Evolutionary conservation across 2,797 vertebrate genomes (phyloP).

Genomic region (Ciconia nigra): DNA sequence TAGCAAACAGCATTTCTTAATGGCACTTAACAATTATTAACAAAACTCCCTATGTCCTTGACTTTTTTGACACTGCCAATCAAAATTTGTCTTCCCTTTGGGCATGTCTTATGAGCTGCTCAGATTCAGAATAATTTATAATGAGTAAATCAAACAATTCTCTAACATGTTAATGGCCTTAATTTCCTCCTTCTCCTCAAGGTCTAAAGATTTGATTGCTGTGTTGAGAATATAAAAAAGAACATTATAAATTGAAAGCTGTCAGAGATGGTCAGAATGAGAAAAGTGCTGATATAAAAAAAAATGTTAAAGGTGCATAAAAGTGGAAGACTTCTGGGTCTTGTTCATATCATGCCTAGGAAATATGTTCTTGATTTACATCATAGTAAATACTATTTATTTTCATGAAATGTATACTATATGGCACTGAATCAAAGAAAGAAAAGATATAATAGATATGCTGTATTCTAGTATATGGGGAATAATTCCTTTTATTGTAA

Average conservation of each 20-base stretch:
- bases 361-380: background rate
- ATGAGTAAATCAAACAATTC: constrained; percentile 75
- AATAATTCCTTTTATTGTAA: background rate
- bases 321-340: constrained; percentile 11
- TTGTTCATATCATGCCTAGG: background rate
- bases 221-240: constrained; percentile 68
- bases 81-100: constrained; percentile 61
- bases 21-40: constrained; percentile 44
- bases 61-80: constrained; percentile 64
- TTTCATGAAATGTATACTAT: background rate
- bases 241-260: constrained; percentile 68
- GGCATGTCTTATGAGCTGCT: constrained; percentile 63
- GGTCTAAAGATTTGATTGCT: constrained; percentile 74
- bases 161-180: constrained; percentile 73
- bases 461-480: background rate
- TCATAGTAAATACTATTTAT: background rate
- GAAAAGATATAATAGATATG: background rate
- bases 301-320: constrained; percentile 19
- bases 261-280: constrained; percentile 50
- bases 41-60: constrained; percentile 53
- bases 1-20: background rate
- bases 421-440: background rate
- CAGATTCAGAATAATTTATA: constrained; percentile 68
- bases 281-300: constrained; percentile 51
- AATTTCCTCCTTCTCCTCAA: constrained; percentile 76